Base-by-base conservation (phyloP, 2,888 invertebrate species). In the Arge pagana region DNA sequence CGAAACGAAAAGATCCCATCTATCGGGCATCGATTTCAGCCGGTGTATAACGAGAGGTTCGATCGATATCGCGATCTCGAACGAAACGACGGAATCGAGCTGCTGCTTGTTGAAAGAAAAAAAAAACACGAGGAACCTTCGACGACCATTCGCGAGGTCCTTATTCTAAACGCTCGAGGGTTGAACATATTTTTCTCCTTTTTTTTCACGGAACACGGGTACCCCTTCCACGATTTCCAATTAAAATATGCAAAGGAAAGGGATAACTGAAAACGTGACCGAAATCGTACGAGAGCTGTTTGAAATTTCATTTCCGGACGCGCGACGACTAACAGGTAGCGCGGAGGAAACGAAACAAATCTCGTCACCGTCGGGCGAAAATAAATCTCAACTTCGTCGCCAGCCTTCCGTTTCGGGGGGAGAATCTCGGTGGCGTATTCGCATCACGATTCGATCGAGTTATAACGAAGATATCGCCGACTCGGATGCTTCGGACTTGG, bases 381-480 rank as follows among this genome's bases (percentile, higher is more conserved):
- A 45, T 45, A 45, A 45, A 45, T 45, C 45, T 45, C 13, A 10
- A 31, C 45, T 24, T 15, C 33, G 16, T 45, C 23, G 21, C 35
- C 19, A 23, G 24, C 30, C n/a, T n/a, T n/a, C 18, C 33, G 33
- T 16, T 33, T 11, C 13, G 15, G 28, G 28, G 28, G 23, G 5
- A 26, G 35, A 45, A 45, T 45, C 45, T 45, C n/a, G n/a, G n/a
- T n/a, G 45, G 35, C 21, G 35, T 45, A 45, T 45, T 45, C 45
- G 35, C 35, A 31, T 45, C 45, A 45, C 45, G 45, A 13, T 23
- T 15, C 45, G 31, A 45, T 45, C 45, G 35, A 45, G 35, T 45
- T 45, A 45, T 45, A 33, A 31, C 45, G 45, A 33, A 21, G 45
- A 45, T 45, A 33, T 45, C 45, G 21, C 23, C 15, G 35, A 45